Evolutionary conservation across 1,140 invertebrate species (phyloP), one percentile per base, ranked within the genome.

Genomic region (Cotesia chilonis): DNA sequence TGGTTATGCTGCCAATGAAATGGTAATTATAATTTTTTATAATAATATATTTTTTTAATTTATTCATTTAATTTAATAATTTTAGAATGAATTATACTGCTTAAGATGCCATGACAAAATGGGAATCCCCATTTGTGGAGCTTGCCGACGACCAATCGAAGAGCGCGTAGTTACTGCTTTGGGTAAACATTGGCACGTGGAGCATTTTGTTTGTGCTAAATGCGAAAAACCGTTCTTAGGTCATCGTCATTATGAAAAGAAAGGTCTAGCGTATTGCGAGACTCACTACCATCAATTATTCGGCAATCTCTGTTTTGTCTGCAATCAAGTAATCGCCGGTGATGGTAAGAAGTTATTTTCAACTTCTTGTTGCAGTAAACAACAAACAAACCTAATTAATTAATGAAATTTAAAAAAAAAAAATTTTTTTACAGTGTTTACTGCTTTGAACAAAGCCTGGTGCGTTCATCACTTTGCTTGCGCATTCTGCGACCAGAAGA

Each of bases 131-230:
- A 99, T 99, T 77, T 99, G 98, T 86, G 97, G 97, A 41, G 97
- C 97, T 63, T 99, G 98, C 86, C 92, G 97, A 35, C 91, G 97
- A 17, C 97, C 97, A 1, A 98, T 99, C 74, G 97, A 99, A 85
- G 97, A 99, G 84, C 89, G 97, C 60, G 96, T 99, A 12, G 96
- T 99, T 4, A 98, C 96, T 28, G 97, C 97, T 14, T 85, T 99
- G n/a, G 97, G 97, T 4, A 99, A 99, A 87, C 95, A 99, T 81
- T 99, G 98, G 98, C 98, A 99, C 88, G 98, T 99, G 12, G 98
- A 99, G 92, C 98, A 99, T 89, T 99, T 99, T 88, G 98, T 99
- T 0, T 99, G 98, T 87, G 97, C 98, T 73, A 98, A 99, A 87
- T 99, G 98, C 87, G 98, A 99, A 87, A 99, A 99, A 84, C 98